Evolutionary conservation across 2,113 vertebrate genomes (phyloP).

Genomic region (Bothrops jararaca): DNA sequence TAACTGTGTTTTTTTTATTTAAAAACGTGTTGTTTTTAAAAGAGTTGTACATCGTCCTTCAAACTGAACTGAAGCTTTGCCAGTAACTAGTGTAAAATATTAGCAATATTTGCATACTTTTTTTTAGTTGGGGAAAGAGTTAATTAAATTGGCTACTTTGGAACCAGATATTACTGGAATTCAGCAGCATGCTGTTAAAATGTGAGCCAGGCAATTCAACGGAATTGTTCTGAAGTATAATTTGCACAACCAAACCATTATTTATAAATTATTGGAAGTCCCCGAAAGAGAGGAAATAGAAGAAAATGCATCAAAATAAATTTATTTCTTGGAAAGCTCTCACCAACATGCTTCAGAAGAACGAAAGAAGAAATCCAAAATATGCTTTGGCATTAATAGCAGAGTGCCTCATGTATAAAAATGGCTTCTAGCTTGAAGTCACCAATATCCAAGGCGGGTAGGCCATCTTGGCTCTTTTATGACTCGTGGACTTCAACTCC

Average conservation of each 20-base stretch:
- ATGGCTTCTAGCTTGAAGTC: neutral
- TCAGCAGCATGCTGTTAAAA: neutral
- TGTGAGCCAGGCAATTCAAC: accelerated
- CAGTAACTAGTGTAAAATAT: neutral
- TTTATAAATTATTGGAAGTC: neutral
- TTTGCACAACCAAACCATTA: neutral
- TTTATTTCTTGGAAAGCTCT: neutral
- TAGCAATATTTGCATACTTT: neutral
- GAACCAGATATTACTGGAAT: neutral
- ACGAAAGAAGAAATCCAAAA: neutral
- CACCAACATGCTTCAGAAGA: neutral
- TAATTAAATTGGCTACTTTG: neutral
- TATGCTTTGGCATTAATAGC: neutral
- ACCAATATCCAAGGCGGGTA: neutral
- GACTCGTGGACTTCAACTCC: too few species aligned
- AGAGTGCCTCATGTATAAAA: neutral
- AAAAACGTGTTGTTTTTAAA: neutral
- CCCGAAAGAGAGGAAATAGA: neutral
- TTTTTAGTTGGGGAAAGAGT: neutral
- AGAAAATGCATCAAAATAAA: neutral
- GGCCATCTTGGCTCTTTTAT: too few species aligned
- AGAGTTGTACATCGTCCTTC: neutral
- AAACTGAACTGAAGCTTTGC: neutral
- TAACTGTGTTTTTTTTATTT: neutral
- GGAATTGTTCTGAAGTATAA: neutral